phyloP scores from a whole-genome alignment of 2,797 vertebrate genomes.

The Cichlasoma orientale region DNA sequence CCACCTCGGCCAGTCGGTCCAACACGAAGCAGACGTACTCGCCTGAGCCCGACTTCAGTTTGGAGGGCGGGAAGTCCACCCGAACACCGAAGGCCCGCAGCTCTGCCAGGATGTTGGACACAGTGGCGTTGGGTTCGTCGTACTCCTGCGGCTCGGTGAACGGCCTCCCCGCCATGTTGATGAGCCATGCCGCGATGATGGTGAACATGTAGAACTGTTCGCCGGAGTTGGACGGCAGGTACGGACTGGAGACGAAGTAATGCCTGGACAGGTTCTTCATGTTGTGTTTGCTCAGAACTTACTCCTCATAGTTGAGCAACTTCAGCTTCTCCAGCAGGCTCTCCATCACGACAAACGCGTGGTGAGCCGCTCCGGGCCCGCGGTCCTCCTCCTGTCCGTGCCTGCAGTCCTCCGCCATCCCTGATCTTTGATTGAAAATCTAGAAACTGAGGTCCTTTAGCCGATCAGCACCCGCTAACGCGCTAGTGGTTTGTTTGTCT shows the following conservation, averaged over 20 bases:
- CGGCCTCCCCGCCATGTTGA: slow-evolving; percentile 83
- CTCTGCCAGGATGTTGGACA: slow-evolving; percentile 89
- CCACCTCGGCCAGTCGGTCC: slow-evolving; percentile 36
- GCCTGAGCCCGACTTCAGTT: slow-evolving; percentile 32
- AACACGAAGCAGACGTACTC: too few species aligned
- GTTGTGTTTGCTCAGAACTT: slow-evolving; percentile 87
- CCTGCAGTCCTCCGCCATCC: slow-evolving; percentile 77
- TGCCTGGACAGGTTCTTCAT: slow-evolving; percentile 92
- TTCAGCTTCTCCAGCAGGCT: slow-evolving; percentile 91
- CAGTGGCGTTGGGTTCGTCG: slow-evolving; percentile 91
- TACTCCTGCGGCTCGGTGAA: slow-evolving; percentile 92
- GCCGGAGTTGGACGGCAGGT: slow-evolving; percentile 87
- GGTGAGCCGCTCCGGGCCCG: slow-evolving; percentile 86
- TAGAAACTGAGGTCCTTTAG: not conserved
- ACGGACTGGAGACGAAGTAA: slow-evolving; percentile 88
- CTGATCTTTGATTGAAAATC: not conserved
- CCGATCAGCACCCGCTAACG: not conserved
- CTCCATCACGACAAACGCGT: slow-evolving; percentile 91
- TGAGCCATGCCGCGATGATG: slow-evolving; percentile 90
- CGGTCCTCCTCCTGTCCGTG: slow-evolving; percentile 80
- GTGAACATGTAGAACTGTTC: slow-evolving; percentile 98
- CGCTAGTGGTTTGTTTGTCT: slow-evolving; percentile 32
- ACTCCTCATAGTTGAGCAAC: slow-evolving; percentile 88
- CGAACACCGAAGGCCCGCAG: slow-evolving; percentile 79
- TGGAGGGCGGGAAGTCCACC: slow-evolving; percentile 33